A percentile compares a stretch with the other conserved stretches of the same genome.
These are phyloP conservation scores for Phoeniculus purpureus DNA, from an alignment of 2,797 vertebrate genomes.

Conservation along the genomic window DNA sequence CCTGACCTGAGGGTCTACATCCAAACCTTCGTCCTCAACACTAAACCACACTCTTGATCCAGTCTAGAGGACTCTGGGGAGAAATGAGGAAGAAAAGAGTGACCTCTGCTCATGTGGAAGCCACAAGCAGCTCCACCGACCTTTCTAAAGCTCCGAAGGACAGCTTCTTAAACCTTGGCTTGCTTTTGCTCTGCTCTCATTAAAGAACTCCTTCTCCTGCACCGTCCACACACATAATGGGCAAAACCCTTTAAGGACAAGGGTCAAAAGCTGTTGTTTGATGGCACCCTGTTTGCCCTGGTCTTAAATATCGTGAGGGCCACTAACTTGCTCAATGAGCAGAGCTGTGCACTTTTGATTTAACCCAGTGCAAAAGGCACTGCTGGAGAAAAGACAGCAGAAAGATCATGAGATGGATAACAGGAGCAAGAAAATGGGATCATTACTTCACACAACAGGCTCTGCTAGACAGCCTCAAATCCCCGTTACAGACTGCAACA, in stretches of 20 bases:
- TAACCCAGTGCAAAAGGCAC: background rate
- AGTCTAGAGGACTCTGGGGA: background rate
- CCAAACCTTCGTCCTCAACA: background rate
- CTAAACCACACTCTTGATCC: background rate
- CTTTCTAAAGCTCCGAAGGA: background rate
- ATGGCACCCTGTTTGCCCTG: background rate
- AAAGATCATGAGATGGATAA: background rate
- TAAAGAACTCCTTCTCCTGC: background rate
- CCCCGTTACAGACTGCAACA: background rate
- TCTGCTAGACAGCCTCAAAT: background rate
- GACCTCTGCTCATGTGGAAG: background rate
- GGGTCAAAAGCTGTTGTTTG: background rate
- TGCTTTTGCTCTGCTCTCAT: background rate
- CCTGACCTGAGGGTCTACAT: accelerated
- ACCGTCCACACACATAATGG: background rate
- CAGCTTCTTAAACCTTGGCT: background rate
- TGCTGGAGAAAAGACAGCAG: background rate
- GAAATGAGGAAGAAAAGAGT: background rate
- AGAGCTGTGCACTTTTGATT: slow-evolving; percentile 26
- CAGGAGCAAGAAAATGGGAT: background rate
- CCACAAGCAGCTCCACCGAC: background rate
- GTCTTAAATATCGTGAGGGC: background rate
- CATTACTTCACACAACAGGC: background rate
- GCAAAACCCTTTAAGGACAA: background rate
- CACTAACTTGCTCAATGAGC: background rate